A percentile compares a stretch with the other conserved stretches of the same genome.
These are phyloP conservation scores for Melopsittacus undulatus DNA, from an alignment of 2,797 vertebrate genomes.

Conservation along the genomic window DNA sequence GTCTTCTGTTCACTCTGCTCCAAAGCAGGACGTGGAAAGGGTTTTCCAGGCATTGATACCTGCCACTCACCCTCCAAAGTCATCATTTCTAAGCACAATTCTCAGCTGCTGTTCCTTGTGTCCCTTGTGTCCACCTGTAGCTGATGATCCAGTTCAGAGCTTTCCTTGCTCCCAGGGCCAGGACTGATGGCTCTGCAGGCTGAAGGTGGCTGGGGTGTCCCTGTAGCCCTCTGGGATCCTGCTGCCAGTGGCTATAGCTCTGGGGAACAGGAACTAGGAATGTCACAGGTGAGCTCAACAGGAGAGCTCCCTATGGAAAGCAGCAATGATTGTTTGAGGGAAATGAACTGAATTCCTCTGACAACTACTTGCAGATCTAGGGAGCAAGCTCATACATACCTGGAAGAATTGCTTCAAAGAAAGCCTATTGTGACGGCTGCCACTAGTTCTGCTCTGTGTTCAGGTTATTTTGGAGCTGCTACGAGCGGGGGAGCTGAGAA, in stretches of 20 bases:
- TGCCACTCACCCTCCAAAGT: neutral
- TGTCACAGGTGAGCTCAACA: neutral
- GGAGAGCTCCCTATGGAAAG: neutral
- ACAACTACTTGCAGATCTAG: constrained; percentile 20
- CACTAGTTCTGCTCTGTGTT: neutral
- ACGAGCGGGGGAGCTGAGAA: neutral
- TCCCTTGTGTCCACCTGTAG: neutral
- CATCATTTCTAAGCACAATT: neutral
- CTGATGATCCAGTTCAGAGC: neutral
- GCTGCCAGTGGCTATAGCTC: neutral
- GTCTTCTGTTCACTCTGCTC: neutral
- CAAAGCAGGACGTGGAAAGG: neutral
- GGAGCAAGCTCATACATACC: neutral
- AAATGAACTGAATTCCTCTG: constrained; percentile 23
- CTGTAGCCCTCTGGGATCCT: neutral
- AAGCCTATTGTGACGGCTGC: neutral
- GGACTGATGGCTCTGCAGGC: neutral
- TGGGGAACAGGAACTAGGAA: neutral
- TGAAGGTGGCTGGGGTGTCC: rapidly evolving
- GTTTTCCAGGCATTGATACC: neutral
- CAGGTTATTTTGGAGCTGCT: neutral
- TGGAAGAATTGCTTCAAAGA: constrained; percentile 34
- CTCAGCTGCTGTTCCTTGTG: neutral
- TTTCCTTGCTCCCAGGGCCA: rapidly evolving
- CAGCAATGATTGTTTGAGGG: neutral